Conservation (phyloP, 2,113 vertebrate species). For the Tachuris rubrigastra region DNA sequence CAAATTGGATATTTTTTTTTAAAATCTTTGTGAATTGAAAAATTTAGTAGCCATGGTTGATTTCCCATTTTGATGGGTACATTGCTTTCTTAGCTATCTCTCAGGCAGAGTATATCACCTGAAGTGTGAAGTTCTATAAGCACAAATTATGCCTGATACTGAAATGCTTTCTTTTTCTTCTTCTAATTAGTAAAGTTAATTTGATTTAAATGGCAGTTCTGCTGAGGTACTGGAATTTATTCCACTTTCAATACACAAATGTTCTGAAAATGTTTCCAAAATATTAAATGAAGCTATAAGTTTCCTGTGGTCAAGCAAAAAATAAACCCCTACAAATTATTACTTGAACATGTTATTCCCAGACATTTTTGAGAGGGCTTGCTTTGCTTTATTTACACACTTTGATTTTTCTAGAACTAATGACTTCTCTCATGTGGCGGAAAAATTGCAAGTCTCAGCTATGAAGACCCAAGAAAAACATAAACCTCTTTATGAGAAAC, state of each 20-base stretch:
- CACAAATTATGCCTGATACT: slow-evolving; percentile 66
- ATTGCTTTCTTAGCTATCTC: slow-evolving; percentile 56
- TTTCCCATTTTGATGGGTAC: slow-evolving; percentile 49
- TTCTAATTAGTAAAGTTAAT: slow-evolving; percentile 74
- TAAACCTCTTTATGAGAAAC: neutral
- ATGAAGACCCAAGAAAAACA: neutral
- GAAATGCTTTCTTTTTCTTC: slow-evolving; percentile 46
- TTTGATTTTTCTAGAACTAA: slow-evolving; percentile 31
- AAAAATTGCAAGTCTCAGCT: slow-evolving; percentile 15
- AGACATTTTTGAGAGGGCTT: slow-evolving; percentile 21
- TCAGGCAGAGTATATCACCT: slow-evolving; percentile 55
- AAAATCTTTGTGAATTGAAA: slow-evolving; percentile 22
- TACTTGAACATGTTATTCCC: slow-evolving; percentile 21
- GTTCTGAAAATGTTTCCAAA: slow-evolving; percentile 65
- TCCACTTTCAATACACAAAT: slow-evolving; percentile 45
- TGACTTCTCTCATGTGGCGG: neutral
- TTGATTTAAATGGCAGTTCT: slow-evolving; percentile 76
- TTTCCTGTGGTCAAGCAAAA: slow-evolving; percentile 60
- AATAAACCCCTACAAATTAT: neutral
- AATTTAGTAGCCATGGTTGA: slow-evolving; percentile 44
- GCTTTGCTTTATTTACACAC: slow-evolving; percentile 35
- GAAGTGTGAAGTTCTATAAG: slow-evolving; percentile 60
- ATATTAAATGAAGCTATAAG: slow-evolving; percentile 58
- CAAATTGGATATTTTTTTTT: neutral
- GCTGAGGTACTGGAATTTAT: slow-evolving; percentile 62